These are phyloP conservation scores for Lampris megalopsis DNA, from an alignment of 2,113 vertebrate species.

Conservation along the genomic window DNA sequence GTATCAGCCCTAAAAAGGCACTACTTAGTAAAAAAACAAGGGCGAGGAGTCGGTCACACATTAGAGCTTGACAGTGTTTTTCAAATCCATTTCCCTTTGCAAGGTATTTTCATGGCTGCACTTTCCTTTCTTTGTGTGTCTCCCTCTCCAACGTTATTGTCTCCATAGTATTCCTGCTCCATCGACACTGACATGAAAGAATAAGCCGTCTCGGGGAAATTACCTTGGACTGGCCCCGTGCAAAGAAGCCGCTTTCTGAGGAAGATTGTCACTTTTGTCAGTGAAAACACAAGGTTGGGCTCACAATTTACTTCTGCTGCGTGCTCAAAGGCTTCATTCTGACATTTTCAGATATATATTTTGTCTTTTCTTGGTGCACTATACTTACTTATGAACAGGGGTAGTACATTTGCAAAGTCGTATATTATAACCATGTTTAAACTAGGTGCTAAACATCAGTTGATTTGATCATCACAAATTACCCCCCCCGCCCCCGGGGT, in stretches of 20 bases:
- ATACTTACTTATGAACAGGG: background rate
- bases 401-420: background rate
- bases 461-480: background rate
- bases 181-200: constrained; percentile 34
- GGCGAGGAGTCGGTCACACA: constrained; percentile 13
- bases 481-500: background rate
- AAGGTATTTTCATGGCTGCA: constrained; percentile 53
- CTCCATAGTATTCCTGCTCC: constrained; percentile 28
- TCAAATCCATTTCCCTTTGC: constrained; percentile 43
- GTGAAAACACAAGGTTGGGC: constrained; percentile 17
- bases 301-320: background rate
- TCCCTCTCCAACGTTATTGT: constrained; percentile 7
- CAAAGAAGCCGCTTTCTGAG: constrained; percentile 27
- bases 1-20: background rate
- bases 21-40: constrained; percentile 22
- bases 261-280: constrained; percentile 9
- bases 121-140: background rate
- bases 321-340: background rate
- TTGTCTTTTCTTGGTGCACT: background rate
- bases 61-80: constrained; percentile 24
- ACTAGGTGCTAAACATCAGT: background rate
- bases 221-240: constrained; percentile 38
- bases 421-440: background rate
- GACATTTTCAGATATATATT: background rate
- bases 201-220: constrained; percentile 44